Evolutionary conservation across 2,888 invertebrate species (phyloP).

Genomic region (Acrobasis consociella): DNA sequence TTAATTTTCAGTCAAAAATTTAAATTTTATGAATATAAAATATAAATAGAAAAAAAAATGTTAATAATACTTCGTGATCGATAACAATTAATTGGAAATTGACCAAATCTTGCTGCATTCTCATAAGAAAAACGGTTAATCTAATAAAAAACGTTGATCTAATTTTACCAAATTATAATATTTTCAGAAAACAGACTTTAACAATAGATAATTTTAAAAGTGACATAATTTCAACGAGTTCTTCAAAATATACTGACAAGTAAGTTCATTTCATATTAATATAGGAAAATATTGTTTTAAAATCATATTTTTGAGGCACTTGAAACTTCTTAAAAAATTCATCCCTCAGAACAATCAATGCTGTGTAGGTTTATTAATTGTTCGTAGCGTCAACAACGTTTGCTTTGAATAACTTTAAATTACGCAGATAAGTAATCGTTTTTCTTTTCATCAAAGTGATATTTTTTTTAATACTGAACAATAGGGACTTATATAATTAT

Average conservation of each 20-base stretch:
- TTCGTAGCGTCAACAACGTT: slow-evolving; percentile 10
- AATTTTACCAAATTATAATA: background rate
- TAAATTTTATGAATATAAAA: too few species aligned
- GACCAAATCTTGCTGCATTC: slow-evolving; percentile 1
- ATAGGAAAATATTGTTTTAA: slow-evolving; percentile 27
- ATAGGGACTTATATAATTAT: too few species aligned
- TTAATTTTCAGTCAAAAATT: too few species aligned
- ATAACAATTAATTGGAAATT: background rate
- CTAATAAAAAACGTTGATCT: too few species aligned
- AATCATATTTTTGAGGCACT: slow-evolving; percentile 29
- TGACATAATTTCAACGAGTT: slow-evolving; percentile 11
- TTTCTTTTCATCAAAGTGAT: background rate
- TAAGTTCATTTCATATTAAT: slow-evolving; percentile 36
- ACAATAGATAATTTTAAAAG: slow-evolving; percentile 5
- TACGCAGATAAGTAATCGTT: background rate
- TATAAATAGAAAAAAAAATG: too few species aligned
- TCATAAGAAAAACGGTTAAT: background rate
- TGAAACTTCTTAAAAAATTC: slow-evolving; percentile 30
- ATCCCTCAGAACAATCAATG: slow-evolving; percentile 27
- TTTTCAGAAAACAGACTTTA: slow-evolving; percentile 2
- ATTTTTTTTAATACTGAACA: background rate
- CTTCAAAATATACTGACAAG: slow-evolving; percentile 34
- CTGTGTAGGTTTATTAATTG: slow-evolving; percentile 19
- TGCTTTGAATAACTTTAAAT: background rate
- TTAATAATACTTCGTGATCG: too few species aligned